Percentiles rank a stretch among this genome's conserved stretches.
phyloP scores from a whole-genome alignment of 2,113 vertebrate species.

The Hippocampus abdominalis region DNA sequence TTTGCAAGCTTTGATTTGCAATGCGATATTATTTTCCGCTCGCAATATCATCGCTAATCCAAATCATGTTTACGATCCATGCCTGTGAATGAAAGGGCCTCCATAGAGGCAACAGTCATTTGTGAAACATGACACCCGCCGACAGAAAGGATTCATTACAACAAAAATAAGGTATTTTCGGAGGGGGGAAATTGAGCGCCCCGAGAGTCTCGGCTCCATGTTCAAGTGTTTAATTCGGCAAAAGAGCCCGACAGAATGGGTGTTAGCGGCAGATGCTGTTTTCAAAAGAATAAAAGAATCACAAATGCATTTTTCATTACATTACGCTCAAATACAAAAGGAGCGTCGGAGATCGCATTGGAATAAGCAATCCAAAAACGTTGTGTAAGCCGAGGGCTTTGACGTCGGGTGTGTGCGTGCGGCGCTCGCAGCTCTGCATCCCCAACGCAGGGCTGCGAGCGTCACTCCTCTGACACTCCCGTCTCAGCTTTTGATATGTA shows the following conservation, averaged over 20 bases:
- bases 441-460: conserved; percentile 32
- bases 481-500: conserved; percentile 55
- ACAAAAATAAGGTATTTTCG: conserved; percentile 10
- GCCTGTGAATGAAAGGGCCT: background rate
- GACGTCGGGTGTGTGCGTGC: background rate
- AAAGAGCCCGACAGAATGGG: background rate
- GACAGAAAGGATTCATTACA: background rate
- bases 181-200: conserved; percentile 11
- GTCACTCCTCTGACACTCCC: conserved; percentile 33
- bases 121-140: background rate
- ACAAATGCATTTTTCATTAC: conserved; percentile 24
- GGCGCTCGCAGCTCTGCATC: conserved; percentile 20
- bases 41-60: conserved; percentile 1
- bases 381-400: conserved; percentile 30
- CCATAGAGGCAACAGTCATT: background rate
- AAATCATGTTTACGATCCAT: background rate
- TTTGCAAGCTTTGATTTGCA: conserved; percentile 2
- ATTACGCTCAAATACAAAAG: conserved; percentile 8
- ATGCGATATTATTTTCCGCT: conserved; percentile 2
- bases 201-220: background rate
- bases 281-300: conserved; percentile 10
- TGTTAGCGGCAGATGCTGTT: conserved; percentile 3
- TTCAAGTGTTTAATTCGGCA: background rate
- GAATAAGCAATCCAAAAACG: conserved; percentile 34
- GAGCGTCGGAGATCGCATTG: conserved; percentile 9